Evolutionary conservation across 2,888 invertebrate species (phyloP), one percentile per base, ranked within the genome.

Genomic region (Apotomis turbidana): DNA sequence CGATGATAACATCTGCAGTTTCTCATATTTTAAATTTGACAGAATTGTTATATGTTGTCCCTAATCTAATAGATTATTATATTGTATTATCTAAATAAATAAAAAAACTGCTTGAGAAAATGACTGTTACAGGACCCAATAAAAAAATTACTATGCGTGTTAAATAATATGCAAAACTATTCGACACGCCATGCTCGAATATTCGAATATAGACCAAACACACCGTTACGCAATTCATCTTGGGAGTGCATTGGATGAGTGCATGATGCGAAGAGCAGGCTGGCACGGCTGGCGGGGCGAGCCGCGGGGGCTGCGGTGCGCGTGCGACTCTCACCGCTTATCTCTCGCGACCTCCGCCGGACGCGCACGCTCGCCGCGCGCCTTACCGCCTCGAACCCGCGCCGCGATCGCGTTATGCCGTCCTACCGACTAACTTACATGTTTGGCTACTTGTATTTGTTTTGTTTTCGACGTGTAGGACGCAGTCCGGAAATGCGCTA

Each of bases 281-380:
- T 81, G 81, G 74, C 75, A 75, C 73, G 81, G 81, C 84, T 81
- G 86, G 87, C 85, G 89, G 82, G 86, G 82, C 77, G 77, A 77
- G 83, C 79, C 85, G 82, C 81, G 85, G 80, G 77, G 82, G 80
- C 83, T 81, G 82, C 82, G 71, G 52, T 87, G 90, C 90, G 91
- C 90, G 82, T 87, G 87, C 90, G 91, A 87, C 92, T 93, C 92
- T 93, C 93, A 89, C 93, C 90, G 87, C 86, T 93, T 93, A 93
- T 93, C 93, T 93, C 89, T 86, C 91, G 93, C 93, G 93, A 91
- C 93, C 93, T 92, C 93, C 91, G 92, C 85, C 86, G 89, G 88
- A 90, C 91, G 91, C 91, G 91, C 89, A 91, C 90, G 89, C 87
- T 79, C 85, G 83, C 87, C 84, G 87, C 88, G 90, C 85, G 85